A percentile compares a stretch with the other conserved stretches of the same genome.
These are phyloP conservation scores for Calyptomena viridis DNA, from an alignment of 2,113 vertebrate genomes.

Conservation along the genomic window DNA sequence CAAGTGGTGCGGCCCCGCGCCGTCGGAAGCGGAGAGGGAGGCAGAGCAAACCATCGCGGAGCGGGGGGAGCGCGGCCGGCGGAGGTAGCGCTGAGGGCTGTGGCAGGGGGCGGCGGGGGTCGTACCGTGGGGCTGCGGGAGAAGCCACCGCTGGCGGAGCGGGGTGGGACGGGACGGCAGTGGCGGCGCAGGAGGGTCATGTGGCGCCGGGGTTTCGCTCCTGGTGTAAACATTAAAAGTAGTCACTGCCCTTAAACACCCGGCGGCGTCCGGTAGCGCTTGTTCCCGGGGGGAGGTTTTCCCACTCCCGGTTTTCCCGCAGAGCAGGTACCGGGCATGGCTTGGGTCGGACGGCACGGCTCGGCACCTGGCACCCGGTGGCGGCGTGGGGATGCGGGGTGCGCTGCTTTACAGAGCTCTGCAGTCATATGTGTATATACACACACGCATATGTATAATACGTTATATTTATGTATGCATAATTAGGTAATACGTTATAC, in stretches of 20 bases:
- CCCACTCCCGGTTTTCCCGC: neutral
- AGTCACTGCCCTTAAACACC: too few relatives aligned
- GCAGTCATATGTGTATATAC: too few relatives aligned
- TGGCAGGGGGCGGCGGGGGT: neutral
- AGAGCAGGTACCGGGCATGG: neutral
- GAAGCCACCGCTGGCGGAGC: too few relatives aligned
- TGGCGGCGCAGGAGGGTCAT: rapidly evolving
- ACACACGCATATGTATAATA: neutral
- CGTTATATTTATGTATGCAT: rapidly evolving
- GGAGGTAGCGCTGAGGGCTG: neutral
- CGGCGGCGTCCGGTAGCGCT: too few relatives aligned
- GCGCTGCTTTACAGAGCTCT: neutral
- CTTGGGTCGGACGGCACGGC: neutral
- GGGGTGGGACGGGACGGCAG: too few relatives aligned
- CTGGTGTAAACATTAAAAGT: too few relatives aligned
- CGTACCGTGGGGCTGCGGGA: neutral
- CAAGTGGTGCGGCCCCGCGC: neutral
- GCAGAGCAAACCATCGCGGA: neutral
- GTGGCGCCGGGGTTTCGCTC: rapidly evolving
- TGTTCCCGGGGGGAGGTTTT: neutral
- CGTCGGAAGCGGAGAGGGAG: too few relatives aligned
- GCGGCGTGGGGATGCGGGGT: rapidly evolving
- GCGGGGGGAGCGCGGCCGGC: neutral
- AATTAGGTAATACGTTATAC: neutral
- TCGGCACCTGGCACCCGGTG: rapidly evolving